Percentiles rank a stretch among this genome's conserved stretches.
Conservation (phyloP, 1,140 invertebrate genomes). For the Epicauta chinensis region DNA sequence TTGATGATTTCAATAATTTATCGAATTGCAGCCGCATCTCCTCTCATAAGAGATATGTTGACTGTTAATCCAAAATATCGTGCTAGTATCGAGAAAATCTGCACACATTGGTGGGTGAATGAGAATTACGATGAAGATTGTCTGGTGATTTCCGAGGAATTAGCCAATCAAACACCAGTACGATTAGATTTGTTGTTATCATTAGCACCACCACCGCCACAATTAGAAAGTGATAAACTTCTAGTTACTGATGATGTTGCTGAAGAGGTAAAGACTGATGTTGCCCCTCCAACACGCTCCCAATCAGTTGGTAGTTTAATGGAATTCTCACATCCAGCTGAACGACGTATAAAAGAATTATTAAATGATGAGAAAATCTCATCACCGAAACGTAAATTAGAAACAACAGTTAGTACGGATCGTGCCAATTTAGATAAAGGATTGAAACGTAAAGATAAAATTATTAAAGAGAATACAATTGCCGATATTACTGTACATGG, state of each 20-base stretch:
- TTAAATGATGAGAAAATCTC: constrained; percentile 49
- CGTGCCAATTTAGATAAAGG: constrained; percentile 44
- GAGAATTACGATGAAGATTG: constrained; percentile 77
- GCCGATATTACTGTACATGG: constrained; percentile 39
- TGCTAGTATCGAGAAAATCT: constrained; percentile 90
- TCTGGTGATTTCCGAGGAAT: constrained; percentile 76
- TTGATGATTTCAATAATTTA: no score
- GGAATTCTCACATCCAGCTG: constrained; percentile 48
- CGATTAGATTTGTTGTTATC: constrained; percentile 81
- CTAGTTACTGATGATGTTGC: constrained; percentile 52
- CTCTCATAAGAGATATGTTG: constrained; percentile 89
- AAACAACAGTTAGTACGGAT: constrained; percentile 62
- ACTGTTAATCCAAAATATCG: constrained; percentile 84
- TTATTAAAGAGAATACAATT: constrained; percentile 39
- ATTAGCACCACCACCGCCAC: constrained; percentile 62
- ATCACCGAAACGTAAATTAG: constrained; percentile 59
- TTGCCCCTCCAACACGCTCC: constrained; percentile 50
- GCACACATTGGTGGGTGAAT: constrained; percentile 92
- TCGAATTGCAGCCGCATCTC: constrained; percentile 72
- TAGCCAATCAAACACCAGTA: constrained; percentile 85
- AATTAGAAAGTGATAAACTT: constrained; percentile 55
- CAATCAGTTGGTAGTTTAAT: constrained; percentile 63
- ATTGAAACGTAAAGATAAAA: constrained; percentile 54
- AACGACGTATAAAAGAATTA: constrained; percentile 60
- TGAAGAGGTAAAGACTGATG: constrained; percentile 37